Conservation (phyloP, 2,113 vertebrate species). For the Sterrhoptilus dennistouni region DNA sequence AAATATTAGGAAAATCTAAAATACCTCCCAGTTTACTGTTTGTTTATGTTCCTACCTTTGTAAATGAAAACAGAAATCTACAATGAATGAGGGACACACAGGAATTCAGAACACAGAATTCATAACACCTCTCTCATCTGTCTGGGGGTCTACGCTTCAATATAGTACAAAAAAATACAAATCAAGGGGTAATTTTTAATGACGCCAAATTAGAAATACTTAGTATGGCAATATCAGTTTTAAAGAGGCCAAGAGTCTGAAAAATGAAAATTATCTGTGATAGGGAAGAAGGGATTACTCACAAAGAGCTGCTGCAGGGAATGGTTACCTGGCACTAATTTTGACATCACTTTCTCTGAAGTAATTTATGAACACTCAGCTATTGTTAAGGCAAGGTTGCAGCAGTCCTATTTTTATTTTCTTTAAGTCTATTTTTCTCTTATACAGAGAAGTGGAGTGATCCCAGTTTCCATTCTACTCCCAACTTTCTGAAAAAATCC, state of each 20-base stretch:
- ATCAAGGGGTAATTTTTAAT: not conserved
- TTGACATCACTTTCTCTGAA: not conserved
- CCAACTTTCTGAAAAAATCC: not conserved
- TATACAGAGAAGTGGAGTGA: not conserved
- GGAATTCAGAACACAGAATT: not conserved
- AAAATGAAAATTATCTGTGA: not conserved
- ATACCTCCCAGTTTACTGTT: not conserved
- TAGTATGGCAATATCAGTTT: not conserved
- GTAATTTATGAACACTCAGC: not conserved
- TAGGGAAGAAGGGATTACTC: not conserved
- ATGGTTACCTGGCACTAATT: not conserved
- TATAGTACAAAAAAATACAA: not conserved
- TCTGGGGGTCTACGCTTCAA: not conserved
- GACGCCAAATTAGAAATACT: not conserved
- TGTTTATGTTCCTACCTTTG: not conserved
- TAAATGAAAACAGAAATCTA: not conserved
- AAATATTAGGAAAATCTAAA: not conserved
- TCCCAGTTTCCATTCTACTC: not conserved
- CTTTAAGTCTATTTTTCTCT: not conserved
- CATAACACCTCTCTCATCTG: not conserved
- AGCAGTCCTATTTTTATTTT: not conserved
- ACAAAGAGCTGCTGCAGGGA: not conserved
- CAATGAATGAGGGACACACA: not conserved
- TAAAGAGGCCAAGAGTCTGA: not conserved
- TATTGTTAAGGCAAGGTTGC: not conserved